phyloP scores from a whole-genome alignment of 1,140 invertebrate species.

The Bathynomus jamesi region DNA sequence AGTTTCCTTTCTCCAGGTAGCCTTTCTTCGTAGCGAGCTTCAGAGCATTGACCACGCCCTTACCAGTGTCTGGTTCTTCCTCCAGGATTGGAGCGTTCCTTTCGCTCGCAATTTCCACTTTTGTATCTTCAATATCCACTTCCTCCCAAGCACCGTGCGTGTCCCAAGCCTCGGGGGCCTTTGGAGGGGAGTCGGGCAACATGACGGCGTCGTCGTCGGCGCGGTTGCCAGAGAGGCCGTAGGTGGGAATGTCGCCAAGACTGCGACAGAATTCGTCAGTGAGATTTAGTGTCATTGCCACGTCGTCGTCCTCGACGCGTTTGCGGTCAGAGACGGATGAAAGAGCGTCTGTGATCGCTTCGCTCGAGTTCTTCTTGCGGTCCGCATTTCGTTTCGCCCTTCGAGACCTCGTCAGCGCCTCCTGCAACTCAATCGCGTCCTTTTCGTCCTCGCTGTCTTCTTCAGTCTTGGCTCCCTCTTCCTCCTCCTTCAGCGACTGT shows the following conservation, averaged over 20 bases:
- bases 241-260: constrained; percentile 88
- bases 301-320: neutral
- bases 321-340: no score
- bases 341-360: no score
- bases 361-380: neutral
- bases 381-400: constrained; percentile 17
- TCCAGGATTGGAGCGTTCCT: constrained; percentile 61
- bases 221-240: constrained; percentile 54
- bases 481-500: constrained; percentile 9
- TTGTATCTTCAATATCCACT: constrained; percentile 53
- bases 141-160: constrained; percentile 60
- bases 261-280: constrained; percentile 96
- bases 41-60: constrained; percentile 84
- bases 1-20: constrained; percentile 77
- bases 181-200: constrained; percentile 45
- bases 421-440: constrained; percentile 36
- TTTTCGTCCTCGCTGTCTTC: constrained; percentile 19
- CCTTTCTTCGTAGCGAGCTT: constrained; percentile 90
- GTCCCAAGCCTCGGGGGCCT: constrained; percentile 36
- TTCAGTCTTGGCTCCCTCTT: constrained; percentile 7
- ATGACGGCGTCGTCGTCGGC: constrained; percentile 65
- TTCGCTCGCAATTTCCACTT: constrained; percentile 35
- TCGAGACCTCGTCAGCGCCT: constrained; percentile 28
- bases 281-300: constrained; percentile 72
- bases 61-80: constrained; percentile 88